Conservation (phyloP, 2,797 vertebrate genomes). For the Smutsia gigantea region DNA sequence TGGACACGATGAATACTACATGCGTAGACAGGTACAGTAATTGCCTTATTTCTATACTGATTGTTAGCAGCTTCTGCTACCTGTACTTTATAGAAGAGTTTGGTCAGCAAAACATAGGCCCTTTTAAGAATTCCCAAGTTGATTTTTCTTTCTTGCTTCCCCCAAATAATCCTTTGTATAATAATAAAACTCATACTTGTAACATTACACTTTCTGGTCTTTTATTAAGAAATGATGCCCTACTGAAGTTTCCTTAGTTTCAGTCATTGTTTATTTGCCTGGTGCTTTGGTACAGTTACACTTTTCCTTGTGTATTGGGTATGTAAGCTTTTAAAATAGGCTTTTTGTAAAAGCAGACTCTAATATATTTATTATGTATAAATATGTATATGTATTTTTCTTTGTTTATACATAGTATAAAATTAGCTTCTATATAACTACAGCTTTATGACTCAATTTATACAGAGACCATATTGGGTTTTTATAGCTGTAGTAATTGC, state of each 20-base stretch:
- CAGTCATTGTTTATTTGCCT: conserved; percentile 4
- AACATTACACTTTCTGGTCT: conserved; percentile 26
- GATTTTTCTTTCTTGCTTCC: conserved; percentile 28
- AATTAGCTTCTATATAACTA: not conserved
- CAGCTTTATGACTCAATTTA: not conserved
- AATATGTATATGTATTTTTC: not conserved
- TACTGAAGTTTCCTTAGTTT: not conserved
- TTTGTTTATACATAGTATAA: not conserved
- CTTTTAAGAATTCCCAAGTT: conserved; percentile 29
- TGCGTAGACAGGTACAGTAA: conserved; percentile 93
- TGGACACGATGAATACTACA: conserved; percentile 98
- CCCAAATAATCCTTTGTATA: not conserved
- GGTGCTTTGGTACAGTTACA: not conserved
- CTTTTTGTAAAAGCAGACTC: not conserved
- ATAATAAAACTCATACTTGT: not conserved
- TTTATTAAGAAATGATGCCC: not conserved
- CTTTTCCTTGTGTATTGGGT: not conserved
- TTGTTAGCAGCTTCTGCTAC: not conserved
- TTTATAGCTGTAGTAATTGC: not conserved
- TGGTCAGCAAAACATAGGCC: not conserved
- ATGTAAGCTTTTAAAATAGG: not conserved
- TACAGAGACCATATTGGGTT: not conserved
- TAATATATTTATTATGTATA: not conserved
- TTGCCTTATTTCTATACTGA: not conserved
- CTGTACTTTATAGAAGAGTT: not conserved